Evolutionary conservation across 2,797 vertebrate species (phyloP), one percentile per base, ranked within the genome.

Genomic region (Darevskia mixta): DNA sequence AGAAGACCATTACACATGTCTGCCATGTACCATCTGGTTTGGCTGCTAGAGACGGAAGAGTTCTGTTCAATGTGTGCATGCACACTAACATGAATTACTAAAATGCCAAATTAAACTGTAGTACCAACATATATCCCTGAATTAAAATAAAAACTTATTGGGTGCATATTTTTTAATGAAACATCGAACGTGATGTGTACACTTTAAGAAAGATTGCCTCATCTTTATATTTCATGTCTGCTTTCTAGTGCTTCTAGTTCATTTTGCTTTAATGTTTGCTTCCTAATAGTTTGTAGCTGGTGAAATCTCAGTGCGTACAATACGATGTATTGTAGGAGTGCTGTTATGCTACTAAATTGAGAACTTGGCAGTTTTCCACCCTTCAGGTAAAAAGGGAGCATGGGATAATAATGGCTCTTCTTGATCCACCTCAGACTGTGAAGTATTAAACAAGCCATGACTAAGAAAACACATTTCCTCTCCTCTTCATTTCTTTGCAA

Each of bases 381-480:
- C 67, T 84, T 0, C 41, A 90, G 82, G 75, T 91, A 77, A 71
- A 41, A 84, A 32, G 8, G 49, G 69, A 86, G 69, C 90, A 82
- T 79, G 77, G 43, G 17, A 90, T 88, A 90, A 83, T 83, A 92
- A 84, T 90, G 92, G 89, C 87, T 94, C 20, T 86, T 85, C 87
- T 86, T 90, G 92, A 90, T 94, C 84, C 82, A 49, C 72, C 43
- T 95, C 90, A 93, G 92, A 81, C 91, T 86, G 79, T 81, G n/a
- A 41, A 92, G 87, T 82, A 49, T 41, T 85, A 82, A 80, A 67
- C 84, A 92, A 81, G 73, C 79, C 45, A 86, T 80, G 88, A 69
- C 64, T 80, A 79, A 85, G 67, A 89, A 35, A 79, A 79, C 43
- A 55, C 2, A 13, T 27, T 55, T 55, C 49, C 49, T 15, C 32